These are phyloP conservation scores for Psettodes erumei DNA, from an alignment of 2,113 vertebrate species.

Conservation along the genomic window DNA sequence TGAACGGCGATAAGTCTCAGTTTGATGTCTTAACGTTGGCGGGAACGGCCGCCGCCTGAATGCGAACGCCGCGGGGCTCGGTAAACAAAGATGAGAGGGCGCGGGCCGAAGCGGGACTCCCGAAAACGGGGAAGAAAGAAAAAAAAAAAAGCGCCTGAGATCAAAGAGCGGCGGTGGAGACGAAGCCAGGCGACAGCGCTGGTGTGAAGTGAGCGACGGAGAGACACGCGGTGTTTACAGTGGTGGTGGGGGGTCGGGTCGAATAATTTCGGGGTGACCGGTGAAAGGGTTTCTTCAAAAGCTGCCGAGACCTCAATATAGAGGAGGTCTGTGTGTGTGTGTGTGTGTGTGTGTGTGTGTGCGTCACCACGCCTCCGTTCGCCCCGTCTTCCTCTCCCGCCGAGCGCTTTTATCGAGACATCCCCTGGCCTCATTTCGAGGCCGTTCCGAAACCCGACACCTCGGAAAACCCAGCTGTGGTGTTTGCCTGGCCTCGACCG, in stretches of 20 bases:
- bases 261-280: slow-evolving; percentile 57
- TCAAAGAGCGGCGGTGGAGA: slow-evolving; percentile 46
- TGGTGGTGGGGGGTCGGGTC: slow-evolving; percentile 13
- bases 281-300: slow-evolving; percentile 60
- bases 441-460: slow-evolving; percentile 22
- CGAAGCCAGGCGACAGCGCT: slow-evolving; percentile 23
- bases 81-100: slow-evolving; percentile 61
- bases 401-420: slow-evolving; percentile 32
- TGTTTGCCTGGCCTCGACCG: slow-evolving; percentile 32
- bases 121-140: too few species aligned
- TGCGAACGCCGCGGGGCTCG: too few species aligned
- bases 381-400: slow-evolving; percentile 1
- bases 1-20: slow-evolving; percentile 33
- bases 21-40: slow-evolving; percentile 19
- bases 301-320: slow-evolving; percentile 54
- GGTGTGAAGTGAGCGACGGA: slow-evolving; percentile 4
- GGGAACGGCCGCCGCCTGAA: slow-evolving; percentile 20
- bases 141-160: slow-evolving; percentile 37
- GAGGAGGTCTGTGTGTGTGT: background rate
- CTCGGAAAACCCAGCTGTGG: slow-evolving; percentile 29
- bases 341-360: slow-evolving; percentile 14
- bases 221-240: slow-evolving; percentile 41
- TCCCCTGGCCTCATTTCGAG: slow-evolving; percentile 19
- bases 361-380: slow-evolving; percentile 3
- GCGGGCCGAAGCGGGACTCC: slow-evolving; percentile 30